Percentiles rank a stretch among this genome's conserved stretches.
phyloP scores from a whole-genome alignment of 2,888 invertebrate species.

The Synergus umbraculus region DNA sequence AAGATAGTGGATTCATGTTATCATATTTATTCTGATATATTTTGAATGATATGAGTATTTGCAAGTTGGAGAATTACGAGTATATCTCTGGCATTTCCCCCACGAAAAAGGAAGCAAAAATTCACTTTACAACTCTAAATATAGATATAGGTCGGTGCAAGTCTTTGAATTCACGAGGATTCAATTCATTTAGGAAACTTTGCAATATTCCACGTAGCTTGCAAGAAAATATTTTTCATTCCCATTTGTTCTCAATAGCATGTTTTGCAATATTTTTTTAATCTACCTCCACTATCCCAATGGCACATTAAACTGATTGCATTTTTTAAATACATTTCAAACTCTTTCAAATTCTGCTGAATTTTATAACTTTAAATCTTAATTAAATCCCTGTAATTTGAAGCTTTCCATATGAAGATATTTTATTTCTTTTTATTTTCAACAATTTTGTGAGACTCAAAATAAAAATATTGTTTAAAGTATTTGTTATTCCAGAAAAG shows the following conservation, averaged over 20 bases:
- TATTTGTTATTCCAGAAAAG: too few relatives aligned
- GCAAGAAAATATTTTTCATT: neutral
- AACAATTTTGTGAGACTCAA: too few relatives aligned
- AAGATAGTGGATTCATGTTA: neutral
- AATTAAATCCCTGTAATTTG: too few relatives aligned
- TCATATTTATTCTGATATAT: neutral
- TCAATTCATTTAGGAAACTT: conserved; percentile 19
- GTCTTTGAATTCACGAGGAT: conserved; percentile 1
- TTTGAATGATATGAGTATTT: conserved; percentile 1
- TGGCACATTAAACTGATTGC: neutral
- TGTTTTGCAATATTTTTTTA: neutral
- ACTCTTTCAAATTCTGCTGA: neutral
- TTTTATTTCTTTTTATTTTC: too few relatives aligned
- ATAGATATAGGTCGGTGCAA: neutral
- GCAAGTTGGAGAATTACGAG: neutral
- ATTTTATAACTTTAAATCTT: neutral
- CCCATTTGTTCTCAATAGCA: conserved; percentile 2
- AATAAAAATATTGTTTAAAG: too few relatives aligned
- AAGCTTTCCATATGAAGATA: too few relatives aligned
- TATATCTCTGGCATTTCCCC: conserved; percentile 1
- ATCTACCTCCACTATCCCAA: neutral
- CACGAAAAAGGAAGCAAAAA: conserved; percentile 16
- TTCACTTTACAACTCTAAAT: conserved; percentile 1
- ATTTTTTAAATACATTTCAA: neutral
- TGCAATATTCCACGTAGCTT: conserved; percentile 1